phyloP scores from a whole-genome alignment of 2,797 vertebrate genomes.

The Rhincodon typus region DNA sequence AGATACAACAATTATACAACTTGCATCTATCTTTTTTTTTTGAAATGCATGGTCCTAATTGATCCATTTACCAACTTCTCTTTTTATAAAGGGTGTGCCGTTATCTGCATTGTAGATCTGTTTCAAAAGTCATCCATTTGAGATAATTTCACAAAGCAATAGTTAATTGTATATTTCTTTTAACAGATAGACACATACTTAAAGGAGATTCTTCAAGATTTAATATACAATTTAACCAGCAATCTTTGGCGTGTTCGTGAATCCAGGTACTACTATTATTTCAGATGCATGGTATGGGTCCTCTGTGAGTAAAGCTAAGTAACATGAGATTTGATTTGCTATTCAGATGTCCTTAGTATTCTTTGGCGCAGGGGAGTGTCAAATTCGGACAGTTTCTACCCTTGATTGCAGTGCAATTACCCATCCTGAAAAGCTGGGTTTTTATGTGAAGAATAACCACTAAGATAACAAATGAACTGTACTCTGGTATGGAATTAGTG shows the following conservation, averaged over 20 bases:
- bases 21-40: neutral
- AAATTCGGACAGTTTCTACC: neutral
- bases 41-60: neutral
- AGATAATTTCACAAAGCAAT: neutral
- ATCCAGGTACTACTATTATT: slow-evolving; percentile 67
- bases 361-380: neutral
- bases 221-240: slow-evolving; percentile 86
- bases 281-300: neutral
- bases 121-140: neutral
- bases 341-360: neutral
- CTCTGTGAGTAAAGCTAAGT: neutral
- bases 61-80: neutral
- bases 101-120: neutral
- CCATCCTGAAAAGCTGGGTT: neutral
- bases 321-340: neutral
- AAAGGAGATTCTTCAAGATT: slow-evolving; percentile 90
- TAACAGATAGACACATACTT: slow-evolving; percentile 90
- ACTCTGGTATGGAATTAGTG: neutral
- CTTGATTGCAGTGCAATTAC: neutral
- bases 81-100: neutral
- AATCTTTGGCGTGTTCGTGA: slow-evolving; percentile 91
- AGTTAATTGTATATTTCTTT: slow-evolving; percentile 42
- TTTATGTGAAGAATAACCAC: neutral
- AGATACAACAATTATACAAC: neutral
- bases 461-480: neutral